phyloP scores from a whole-genome alignment of 1,140 invertebrate genomes.

The Drosophila tani region DNA sequence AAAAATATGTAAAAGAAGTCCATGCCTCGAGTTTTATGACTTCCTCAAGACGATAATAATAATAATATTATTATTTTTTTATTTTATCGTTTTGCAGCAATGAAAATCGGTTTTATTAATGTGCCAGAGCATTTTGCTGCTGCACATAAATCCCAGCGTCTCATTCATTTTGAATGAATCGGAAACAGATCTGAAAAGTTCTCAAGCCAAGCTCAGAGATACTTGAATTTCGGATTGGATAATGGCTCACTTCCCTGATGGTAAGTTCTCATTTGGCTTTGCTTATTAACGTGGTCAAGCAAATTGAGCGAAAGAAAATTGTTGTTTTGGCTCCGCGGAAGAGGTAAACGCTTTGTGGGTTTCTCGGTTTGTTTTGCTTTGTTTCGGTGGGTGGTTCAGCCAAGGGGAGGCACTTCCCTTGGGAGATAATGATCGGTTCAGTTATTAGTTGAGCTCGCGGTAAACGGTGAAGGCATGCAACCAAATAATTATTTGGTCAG shows the following conservation, averaged over 20 bases:
- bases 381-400: constrained; percentile 33
- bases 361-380: constrained; percentile 27
- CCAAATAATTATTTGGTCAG: constrained; percentile 22
- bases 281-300: constrained; percentile 70
- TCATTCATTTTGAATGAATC: constrained; percentile 47
- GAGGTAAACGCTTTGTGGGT: constrained; percentile 48
- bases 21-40: constrained; percentile 50
- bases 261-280: constrained; percentile 38
- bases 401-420: constrained; percentile 9
- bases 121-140: constrained; percentile 20
- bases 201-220: constrained; percentile 16
- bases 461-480: constrained; percentile 38
- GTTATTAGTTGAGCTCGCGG: constrained; percentile 62
- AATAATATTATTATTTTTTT: constrained; percentile 51
- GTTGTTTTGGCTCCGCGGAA: constrained; percentile 18
- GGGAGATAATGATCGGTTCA: constrained; percentile 51
- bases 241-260: constrained; percentile 59
- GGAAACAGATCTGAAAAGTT: constrained; percentile 42
- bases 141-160: constrained; percentile 50
- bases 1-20: constrained; percentile 15
- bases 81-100: constrained; percentile 52
- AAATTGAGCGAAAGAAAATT: constrained; percentile 60
- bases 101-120: constrained; percentile 65
- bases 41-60: constrained; percentile 41
- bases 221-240: constrained; percentile 26